phyloP scores from a whole-genome alignment of 2,113 vertebrate genomes.

The Aegithalos caudatus region DNA sequence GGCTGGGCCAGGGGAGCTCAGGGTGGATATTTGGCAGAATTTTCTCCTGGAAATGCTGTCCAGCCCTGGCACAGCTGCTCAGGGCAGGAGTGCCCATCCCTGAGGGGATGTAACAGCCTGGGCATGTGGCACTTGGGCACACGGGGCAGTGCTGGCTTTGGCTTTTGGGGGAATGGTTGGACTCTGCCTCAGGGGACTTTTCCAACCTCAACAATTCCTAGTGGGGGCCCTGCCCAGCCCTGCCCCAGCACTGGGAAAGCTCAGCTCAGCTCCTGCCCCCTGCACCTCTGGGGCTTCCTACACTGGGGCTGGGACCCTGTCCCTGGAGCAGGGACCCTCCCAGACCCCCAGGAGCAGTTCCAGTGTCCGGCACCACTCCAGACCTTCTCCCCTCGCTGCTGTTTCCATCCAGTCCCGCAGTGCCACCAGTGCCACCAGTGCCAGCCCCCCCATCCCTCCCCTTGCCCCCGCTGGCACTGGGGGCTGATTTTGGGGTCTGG shows the following conservation, averaged over 20 bases:
- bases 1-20: neutral
- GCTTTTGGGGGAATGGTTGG: neutral
- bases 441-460: neutral
- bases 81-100: neutral
- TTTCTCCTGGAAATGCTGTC: neutral
- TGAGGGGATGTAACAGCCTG: rapidly evolving
- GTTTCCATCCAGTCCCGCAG: too few relatives aligned
- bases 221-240: too few relatives aligned
- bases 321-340: too few relatives aligned
- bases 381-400: too few relatives aligned
- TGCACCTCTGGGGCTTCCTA: rapidly evolving
- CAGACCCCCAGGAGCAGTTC: too few relatives aligned
- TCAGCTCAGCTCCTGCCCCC: neutral
- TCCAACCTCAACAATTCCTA: neutral
- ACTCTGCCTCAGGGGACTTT: neutral
- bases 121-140: neutral
- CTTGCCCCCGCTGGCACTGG: rapidly evolving
- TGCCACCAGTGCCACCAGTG: neutral
- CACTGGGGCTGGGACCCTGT: too few relatives aligned
- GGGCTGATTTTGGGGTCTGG: rapidly evolving
- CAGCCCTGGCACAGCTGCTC: neutral
- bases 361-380: too few relatives aligned
- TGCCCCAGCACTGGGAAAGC: rapidly evolving
- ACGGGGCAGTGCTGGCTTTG: neutral
- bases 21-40: neutral